These are phyloP conservation scores for Protobothrops mucrosquamatus DNA, from an alignment of 2,113 vertebrate species.

Conservation along the genomic window DNA sequence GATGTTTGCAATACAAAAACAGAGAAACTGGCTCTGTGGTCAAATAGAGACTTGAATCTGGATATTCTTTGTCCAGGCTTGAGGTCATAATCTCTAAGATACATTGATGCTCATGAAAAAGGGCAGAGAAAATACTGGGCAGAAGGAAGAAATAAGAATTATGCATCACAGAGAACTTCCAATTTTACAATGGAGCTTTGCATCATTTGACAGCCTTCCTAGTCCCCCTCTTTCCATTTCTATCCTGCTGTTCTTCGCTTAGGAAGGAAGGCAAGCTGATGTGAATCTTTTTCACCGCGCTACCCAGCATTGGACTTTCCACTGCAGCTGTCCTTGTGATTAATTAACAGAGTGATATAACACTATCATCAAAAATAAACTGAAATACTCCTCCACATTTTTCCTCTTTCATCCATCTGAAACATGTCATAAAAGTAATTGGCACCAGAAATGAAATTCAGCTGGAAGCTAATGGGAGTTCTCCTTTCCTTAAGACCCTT, in stretches of 20 bases:
- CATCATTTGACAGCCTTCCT: background rate
- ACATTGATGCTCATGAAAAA: background rate
- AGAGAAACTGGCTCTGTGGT: background rate
- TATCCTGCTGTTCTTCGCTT: background rate
- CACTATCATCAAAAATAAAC: background rate
- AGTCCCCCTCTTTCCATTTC: constrained; percentile 1
- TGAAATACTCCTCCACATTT: background rate
- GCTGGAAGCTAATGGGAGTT: background rate
- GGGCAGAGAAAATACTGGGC: background rate
- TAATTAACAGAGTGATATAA: background rate
- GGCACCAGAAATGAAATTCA: background rate
- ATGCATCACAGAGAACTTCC: background rate
- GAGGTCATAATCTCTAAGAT: background rate
- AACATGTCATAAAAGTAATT: background rate
- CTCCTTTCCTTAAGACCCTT: background rate
- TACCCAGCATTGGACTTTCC: background rate
- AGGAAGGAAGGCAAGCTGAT: background rate
- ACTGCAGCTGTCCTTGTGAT: background rate
- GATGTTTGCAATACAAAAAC: background rate
- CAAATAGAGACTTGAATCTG: background rate
- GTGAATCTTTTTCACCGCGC: background rate
- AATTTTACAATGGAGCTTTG: background rate
- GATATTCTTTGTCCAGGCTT: background rate
- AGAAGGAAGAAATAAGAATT: background rate
- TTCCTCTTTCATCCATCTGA: background rate